Percentiles rank a stretch among this genome's conserved stretches.
Conservation (phyloP, 2,888 invertebrate species). For the Hermaeophaga mercurialis region DNA sequence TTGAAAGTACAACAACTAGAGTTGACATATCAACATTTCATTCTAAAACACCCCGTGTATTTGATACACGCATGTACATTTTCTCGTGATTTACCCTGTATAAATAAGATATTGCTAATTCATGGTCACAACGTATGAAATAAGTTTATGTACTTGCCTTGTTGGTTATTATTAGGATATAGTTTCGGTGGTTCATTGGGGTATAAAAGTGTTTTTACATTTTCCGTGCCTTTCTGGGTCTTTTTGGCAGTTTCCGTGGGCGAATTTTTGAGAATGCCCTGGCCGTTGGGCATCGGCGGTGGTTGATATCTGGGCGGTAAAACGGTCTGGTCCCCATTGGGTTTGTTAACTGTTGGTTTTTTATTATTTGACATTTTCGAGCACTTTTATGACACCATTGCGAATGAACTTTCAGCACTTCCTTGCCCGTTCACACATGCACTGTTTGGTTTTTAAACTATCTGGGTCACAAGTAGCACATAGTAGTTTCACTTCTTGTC, state of each 20-base stretch:
- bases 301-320: slow-evolving; percentile 81
- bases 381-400: slow-evolving; percentile 33
- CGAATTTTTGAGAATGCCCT: slow-evolving; percentile 67
- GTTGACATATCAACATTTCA: background rate
- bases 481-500: slow-evolving; percentile 39
- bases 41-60: background rate
- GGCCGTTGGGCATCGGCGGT: slow-evolving; percentile 67
- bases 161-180: slow-evolving; percentile 32
- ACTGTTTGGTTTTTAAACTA: slow-evolving; percentile 50
- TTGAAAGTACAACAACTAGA: no score
- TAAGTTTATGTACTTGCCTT: slow-evolving; percentile 1
- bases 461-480: slow-evolving; percentile 53
- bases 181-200: slow-evolving; percentile 33
- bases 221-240: slow-evolving; percentile 33
- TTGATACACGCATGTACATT: no score
- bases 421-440: slow-evolving; percentile 41
- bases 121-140: background rate
- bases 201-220: slow-evolving; percentile 33
- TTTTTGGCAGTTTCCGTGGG: slow-evolving; percentile 26
- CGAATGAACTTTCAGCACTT: slow-evolving; percentile 20
- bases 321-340: slow-evolving; percentile 45
- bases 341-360: slow-evolving; percentile 53
- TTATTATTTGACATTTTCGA: slow-evolving; percentile 58
- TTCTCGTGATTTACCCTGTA: no score
- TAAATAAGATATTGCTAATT: no score